phyloP scores from a whole-genome alignment of 2,888 invertebrate species.

The Hirtodrosophila confusa region DNA sequence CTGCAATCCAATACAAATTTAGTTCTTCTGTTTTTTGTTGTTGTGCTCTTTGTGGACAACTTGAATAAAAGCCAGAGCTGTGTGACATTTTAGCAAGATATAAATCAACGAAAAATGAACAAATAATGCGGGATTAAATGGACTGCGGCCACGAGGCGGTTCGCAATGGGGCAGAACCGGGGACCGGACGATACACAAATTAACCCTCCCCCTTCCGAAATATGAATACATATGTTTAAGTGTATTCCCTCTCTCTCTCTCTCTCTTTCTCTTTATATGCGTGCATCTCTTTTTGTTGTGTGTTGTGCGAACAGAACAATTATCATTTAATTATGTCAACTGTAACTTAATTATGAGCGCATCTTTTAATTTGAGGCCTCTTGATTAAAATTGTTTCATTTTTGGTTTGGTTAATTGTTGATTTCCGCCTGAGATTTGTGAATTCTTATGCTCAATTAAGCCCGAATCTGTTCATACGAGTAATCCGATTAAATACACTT shows the following conservation, averaged over 20 bases:
- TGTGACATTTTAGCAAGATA: constrained; percentile 73
- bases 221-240: constrained; percentile 9
- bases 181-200: constrained; percentile 69
- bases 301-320: constrained; percentile 60
- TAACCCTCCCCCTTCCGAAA: constrained; percentile 58
- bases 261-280: neutral
- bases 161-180: constrained; percentile 20
- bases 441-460: constrained; percentile 53
- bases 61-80: constrained; percentile 44
- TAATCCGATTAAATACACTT: constrained; percentile 4
- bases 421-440: constrained; percentile 68
- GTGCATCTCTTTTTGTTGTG: constrained; percentile 9
- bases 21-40: constrained; percentile 2
- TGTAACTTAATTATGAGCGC: constrained; percentile 79
- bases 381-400: constrained; percentile 58
- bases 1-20: constrained; percentile 14
- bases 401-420: constrained; percentile 69
- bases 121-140: constrained; percentile 77
- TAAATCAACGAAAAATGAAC: constrained; percentile 75
- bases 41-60: constrained; percentile 36
- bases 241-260: constrained; percentile 5
- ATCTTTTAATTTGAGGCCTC: constrained; percentile 61
- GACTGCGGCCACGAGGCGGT: constrained; percentile 44
- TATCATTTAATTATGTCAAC: constrained; percentile 81
- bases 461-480: constrained; percentile 6